Percentiles rank a stretch among this genome's conserved stretches.
Conservation (phyloP, 1,140 invertebrate species). For the Diorhabda carinulata region DNA sequence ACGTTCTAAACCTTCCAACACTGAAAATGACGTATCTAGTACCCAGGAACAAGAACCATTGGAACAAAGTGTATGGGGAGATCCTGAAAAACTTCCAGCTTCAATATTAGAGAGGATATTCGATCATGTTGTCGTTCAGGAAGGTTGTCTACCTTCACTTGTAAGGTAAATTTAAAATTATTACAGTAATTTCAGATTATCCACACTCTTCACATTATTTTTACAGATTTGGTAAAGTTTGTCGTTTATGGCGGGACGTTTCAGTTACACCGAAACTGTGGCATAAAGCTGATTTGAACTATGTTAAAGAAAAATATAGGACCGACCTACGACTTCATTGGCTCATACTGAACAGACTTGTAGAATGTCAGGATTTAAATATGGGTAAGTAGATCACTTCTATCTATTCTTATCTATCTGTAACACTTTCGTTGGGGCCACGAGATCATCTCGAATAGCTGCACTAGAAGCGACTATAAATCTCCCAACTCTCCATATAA, state of each 20-base stretch:
- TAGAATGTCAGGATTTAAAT: conserved; percentile 68
- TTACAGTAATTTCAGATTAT: not conserved
- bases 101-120: conserved; percentile 69
- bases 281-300: conserved; percentile 72
- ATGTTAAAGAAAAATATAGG: conserved; percentile 67
- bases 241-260: conserved; percentile 68
- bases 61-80: conserved; percentile 58
- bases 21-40: conserved; percentile 36
- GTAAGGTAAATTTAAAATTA: conserved; percentile 53
- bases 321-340: conserved; percentile 70
- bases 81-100: conserved; percentile 53
- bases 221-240: conserved; percentile 67
- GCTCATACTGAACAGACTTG: conserved; percentile 70
- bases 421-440: too few relatives aligned
- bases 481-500: too few relatives aligned
- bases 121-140: conserved; percentile 57
- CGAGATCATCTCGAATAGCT: too few relatives aligned
- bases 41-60: conserved; percentile 46
- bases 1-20: conserved; percentile 36
- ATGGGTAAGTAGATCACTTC: conserved; percentile 55
- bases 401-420: not conserved
- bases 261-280: conserved; percentile 65
- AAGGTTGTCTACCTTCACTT: conserved; percentile 69
- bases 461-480: too few relatives aligned
- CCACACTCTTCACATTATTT: conserved; percentile 22